Conservation (phyloP, 2,797 vertebrate genomes). For the Tenualosa thibaudeaui region DNA sequence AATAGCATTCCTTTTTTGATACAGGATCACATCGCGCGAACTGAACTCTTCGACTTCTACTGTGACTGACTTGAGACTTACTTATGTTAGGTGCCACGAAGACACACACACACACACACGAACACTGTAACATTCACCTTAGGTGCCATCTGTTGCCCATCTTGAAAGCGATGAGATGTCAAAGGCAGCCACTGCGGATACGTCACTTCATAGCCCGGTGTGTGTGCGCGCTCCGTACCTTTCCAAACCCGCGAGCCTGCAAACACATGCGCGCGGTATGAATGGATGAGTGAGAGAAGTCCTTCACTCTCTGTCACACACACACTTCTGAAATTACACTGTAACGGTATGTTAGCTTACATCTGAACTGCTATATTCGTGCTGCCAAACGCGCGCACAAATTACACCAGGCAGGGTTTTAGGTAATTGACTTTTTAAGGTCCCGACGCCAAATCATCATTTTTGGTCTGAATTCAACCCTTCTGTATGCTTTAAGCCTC, state of each 20-base stretch:
- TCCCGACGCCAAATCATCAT: too few species aligned
- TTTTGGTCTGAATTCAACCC: too few species aligned
- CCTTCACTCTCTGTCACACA: not conserved
- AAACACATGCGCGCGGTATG: not conserved
- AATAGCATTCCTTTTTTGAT: constrained; percentile 18
- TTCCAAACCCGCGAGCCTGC: not conserved
- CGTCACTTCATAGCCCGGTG: constrained; percentile 67
- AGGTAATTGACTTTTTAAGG: too few species aligned
- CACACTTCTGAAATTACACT: not conserved
- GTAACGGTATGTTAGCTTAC: not conserved
- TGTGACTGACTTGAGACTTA: too few species aligned
- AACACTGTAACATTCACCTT: not conserved
- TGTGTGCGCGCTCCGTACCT: not conserved
- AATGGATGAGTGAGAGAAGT: not conserved
- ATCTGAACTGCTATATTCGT: not conserved
- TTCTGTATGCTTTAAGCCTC: too few species aligned
- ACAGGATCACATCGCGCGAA: not conserved
- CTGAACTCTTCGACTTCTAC: not conserved
- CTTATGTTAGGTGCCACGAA: not conserved
- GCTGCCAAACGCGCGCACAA: too few species aligned
- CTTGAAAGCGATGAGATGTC: constrained; percentile 62
- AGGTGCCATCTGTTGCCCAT: constrained; percentile 55
- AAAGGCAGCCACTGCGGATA: constrained; percentile 69
- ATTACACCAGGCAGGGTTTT: too few species aligned
- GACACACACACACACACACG: not conserved